Conservation (phyloP, 2,113 vertebrate genomes). For the Prochilodus magdalenae region DNA sequence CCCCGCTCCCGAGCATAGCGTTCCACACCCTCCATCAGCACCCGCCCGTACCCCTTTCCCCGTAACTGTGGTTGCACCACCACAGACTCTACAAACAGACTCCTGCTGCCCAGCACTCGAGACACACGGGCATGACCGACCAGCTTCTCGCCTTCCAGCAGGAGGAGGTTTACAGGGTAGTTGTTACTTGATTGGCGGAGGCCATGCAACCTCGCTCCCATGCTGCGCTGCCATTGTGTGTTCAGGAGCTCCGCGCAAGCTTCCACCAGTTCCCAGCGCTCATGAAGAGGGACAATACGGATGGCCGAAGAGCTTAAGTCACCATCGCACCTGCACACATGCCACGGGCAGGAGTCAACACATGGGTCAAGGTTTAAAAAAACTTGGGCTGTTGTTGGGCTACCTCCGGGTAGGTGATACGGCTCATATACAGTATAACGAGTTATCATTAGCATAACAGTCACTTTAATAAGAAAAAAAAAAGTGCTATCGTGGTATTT, state of each 20-base stretch:
- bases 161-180: constrained; percentile 87
- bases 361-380: background rate
- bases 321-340: constrained; percentile 61
- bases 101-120: constrained; percentile 75
- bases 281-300: constrained; percentile 85
- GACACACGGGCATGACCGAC: constrained; percentile 90
- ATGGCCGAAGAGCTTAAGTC: constrained; percentile 37
- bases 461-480: too few relatives aligned
- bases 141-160: constrained; percentile 75
- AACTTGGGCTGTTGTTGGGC: background rate
- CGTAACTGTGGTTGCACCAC: constrained; percentile 84
- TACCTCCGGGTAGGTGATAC: too few relatives aligned
- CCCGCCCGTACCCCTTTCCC: constrained; percentile 87
- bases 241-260: constrained; percentile 89
- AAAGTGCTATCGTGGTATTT: too few relatives aligned
- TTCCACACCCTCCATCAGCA: constrained; percentile 88
- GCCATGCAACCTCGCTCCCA: constrained; percentile 83
- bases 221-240: constrained; percentile 90
- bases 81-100: constrained; percentile 91
- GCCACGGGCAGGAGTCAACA: constrained; percentile 44
- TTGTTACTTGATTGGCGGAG: constrained; percentile 85
- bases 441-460: too few relatives aligned
- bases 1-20: constrained; percentile 79
- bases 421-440: too few relatives aligned
- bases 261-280: constrained; percentile 85